Percentiles rank a stretch among this genome's conserved stretches.
phyloP scores from a whole-genome alignment of 1,140 invertebrate genomes.

The Centruroides sculpturatus region DNA sequence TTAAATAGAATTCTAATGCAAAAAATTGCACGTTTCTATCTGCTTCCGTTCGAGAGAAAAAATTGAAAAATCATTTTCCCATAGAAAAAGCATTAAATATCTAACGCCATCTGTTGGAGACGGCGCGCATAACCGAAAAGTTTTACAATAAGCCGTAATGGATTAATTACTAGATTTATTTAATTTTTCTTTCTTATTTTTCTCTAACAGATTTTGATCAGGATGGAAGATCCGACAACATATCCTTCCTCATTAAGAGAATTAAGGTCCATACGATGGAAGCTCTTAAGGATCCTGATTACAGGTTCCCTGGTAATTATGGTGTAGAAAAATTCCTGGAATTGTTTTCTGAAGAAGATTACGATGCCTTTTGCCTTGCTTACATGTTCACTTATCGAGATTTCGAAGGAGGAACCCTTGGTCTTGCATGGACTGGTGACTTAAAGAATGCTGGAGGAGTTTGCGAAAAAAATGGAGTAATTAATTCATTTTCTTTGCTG shows the following conservation, averaged over 20 bases:
- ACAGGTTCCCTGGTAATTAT: constrained; percentile 81
- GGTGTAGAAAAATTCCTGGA: constrained; percentile 88
- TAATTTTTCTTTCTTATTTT: constrained; percentile 2
- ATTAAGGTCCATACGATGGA: constrained; percentile 70
- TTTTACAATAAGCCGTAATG: no score
- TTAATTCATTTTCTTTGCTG: neutral
- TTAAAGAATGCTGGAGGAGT: constrained; percentile 87
- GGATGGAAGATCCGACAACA: constrained; percentile 78
- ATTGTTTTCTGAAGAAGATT: constrained; percentile 91
- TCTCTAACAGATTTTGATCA: constrained; percentile 74
- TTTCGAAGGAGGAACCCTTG: constrained; percentile 95
- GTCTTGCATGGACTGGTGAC: constrained; percentile 92
- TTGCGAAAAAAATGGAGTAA: constrained; percentile 82
- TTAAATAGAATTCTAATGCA: no score
- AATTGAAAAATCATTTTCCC: no score
- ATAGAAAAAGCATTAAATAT: no score
- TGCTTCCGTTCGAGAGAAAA: no score
- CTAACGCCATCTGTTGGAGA: no score
- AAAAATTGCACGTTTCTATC: no score
- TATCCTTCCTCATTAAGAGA: constrained; percentile 90
- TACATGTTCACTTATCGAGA: constrained; percentile 99
- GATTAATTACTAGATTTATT: no score
- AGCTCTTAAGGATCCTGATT: constrained; percentile 60
- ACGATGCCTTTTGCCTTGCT: constrained; percentile 94
- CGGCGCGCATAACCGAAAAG: no score